Evolutionary conservation across 2,888 invertebrate species (phyloP).

Genomic region (Parascotia fuliginaria): DNA sequence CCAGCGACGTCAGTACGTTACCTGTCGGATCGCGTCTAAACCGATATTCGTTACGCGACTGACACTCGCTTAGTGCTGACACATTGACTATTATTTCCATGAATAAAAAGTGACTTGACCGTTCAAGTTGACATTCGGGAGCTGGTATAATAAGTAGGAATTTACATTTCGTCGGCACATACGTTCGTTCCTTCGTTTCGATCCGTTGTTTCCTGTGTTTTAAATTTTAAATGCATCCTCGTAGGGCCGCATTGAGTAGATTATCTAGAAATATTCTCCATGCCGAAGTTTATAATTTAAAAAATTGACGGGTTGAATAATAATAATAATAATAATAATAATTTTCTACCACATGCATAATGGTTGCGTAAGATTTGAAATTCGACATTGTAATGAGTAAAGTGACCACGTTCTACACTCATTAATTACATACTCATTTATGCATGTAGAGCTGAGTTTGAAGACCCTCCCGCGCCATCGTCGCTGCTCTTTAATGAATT

Average conservation of each 20-base stretch:
- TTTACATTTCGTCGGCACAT: constrained; percentile 67
- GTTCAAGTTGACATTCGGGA: constrained; percentile 64
- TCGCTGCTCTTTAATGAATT: constrained; percentile 80
- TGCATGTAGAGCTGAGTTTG: constrained; percentile 65
- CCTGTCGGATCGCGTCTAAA: constrained; percentile 44
- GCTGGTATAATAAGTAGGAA: constrained; percentile 67
- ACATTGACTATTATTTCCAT: constrained; percentile 68
- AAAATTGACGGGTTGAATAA: constrained; percentile 57
- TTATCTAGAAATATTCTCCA: constrained; percentile 38
- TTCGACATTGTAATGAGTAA: constrained; percentile 63
- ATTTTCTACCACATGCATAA: no score
- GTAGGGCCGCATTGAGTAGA: constrained; percentile 21
- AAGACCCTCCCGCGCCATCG: constrained; percentile 65
- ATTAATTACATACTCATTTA: constrained; percentile 80
- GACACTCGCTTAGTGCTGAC: constrained; percentile 56
- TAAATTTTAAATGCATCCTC: constrained; percentile 52
- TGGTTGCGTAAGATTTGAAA: constrained; percentile 60
- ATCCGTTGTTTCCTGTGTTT: constrained; percentile 49
- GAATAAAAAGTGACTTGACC: constrained; percentile 71
- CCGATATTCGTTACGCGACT: constrained; percentile 43
- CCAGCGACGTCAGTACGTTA: constrained; percentile 22
- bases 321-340: no score
- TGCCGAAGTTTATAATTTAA: constrained; percentile 61
- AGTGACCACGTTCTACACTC: constrained; percentile 62
- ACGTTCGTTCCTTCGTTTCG: constrained; percentile 23